phyloP scores from a whole-genome alignment of 2,113 vertebrate genomes.

The Corvus cornix region DNA sequence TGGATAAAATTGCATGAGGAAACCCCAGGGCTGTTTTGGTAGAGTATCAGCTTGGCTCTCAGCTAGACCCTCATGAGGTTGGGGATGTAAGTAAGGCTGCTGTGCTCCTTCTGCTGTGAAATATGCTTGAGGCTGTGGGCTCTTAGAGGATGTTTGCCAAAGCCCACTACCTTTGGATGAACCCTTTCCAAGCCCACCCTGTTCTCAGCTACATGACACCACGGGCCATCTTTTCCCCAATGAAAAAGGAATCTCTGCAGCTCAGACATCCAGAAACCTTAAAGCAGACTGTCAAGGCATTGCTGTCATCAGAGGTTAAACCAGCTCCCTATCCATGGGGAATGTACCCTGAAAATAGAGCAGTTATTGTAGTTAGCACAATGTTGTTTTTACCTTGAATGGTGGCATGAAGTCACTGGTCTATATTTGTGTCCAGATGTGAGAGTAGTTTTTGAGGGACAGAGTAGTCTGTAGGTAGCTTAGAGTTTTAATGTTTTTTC shows the following conservation, averaged over 20 bases:
- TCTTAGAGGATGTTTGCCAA: neutral
- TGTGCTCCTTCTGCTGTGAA: neutral
- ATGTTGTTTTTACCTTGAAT: neutral
- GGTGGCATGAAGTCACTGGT: neutral
- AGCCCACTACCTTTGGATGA: neutral
- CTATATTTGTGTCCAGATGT: neutral
- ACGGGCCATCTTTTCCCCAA: neutral
- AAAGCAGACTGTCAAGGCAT: neutral
- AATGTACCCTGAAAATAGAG: neutral
- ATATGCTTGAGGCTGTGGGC: neutral
- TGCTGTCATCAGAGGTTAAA: neutral
- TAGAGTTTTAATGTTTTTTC: neutral
- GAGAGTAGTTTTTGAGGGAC: neutral
- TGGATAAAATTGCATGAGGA: neutral
- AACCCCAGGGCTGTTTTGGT: neutral
- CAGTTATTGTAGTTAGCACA: neutral
- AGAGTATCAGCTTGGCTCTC: neutral
- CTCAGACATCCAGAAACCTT: neutral
- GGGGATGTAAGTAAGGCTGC: neutral
- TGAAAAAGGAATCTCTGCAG: neutral
- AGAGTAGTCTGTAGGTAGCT: neutral
- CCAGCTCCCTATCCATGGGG: neutral
- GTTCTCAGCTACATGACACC: neutral
- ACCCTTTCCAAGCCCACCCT: neutral
- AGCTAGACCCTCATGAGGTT: fast-evolving